Percentiles rank a stretch among this genome's conserved stretches.
Evolutionary conservation across 2,113 vertebrate species (phyloP).

Genomic region (Crotalus horridus): DNA sequence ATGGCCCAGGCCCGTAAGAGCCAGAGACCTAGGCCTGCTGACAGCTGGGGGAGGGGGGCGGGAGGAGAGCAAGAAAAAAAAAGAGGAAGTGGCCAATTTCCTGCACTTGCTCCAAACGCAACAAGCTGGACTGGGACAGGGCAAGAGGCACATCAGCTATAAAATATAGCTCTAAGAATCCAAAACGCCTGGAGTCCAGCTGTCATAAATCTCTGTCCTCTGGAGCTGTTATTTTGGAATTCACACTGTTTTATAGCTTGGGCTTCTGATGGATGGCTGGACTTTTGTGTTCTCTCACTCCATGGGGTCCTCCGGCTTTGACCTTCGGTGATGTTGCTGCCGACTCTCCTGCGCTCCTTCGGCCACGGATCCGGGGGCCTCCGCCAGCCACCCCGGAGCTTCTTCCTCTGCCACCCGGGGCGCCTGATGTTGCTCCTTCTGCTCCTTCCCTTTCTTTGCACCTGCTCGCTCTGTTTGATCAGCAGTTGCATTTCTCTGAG

Average conservation of each 20-base stretch:
- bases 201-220: background rate
- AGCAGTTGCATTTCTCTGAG: background rate
- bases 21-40: background rate
- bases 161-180: background rate
- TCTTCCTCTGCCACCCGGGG: too few relatives aligned
- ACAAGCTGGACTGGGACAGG: background rate
- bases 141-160: background rate
- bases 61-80: background rate
- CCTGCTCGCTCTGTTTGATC: background rate
- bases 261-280: background rate
- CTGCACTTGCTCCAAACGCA: background rate
- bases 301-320: background rate
- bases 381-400: accelerated
- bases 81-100: background rate
- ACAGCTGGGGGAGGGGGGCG: background rate
- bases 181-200: background rate
- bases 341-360: background rate
- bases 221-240: background rate
- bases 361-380: background rate
- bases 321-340: background rate
- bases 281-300: background rate
- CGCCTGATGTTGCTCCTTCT: too few relatives aligned
- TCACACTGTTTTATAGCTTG: background rate
- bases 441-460: background rate
- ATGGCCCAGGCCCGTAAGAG: background rate